phyloP scores from a whole-genome alignment of 1,140 invertebrate species.

The Palaemon carinicauda region DNA sequence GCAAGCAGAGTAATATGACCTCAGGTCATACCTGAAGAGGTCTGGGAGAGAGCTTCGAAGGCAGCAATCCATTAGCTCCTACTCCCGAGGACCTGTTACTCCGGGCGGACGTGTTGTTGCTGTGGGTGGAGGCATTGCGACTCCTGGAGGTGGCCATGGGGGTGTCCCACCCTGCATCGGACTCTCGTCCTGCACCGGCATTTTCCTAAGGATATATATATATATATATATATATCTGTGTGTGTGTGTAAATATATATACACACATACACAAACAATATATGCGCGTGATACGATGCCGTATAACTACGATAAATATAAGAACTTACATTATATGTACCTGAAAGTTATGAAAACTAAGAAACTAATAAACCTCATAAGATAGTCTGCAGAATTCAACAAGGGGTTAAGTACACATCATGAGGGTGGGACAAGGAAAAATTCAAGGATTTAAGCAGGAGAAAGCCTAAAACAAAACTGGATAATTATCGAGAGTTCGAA shows the following conservation, averaged over 20 bases:
- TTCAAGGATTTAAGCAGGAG: no score
- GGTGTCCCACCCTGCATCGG: conserved; percentile 34
- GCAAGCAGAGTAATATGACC: not conserved
- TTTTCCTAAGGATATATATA: not conserved
- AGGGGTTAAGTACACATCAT: not conserved
- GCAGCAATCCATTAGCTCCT: conserved; percentile 38
- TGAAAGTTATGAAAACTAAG: no score
- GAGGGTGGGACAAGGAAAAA: not conserved
- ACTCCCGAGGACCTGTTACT: conserved; percentile 29
- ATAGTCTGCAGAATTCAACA: not conserved
- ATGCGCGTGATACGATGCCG: no score
- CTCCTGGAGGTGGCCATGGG: conserved; percentile 25
- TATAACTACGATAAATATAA: not conserved
- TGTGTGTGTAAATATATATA: not conserved
- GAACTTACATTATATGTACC: not conserved
- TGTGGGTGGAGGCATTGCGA: conserved; percentile 24
- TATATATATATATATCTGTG: not conserved
- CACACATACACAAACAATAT: not conserved
- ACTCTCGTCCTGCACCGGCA: not conserved
- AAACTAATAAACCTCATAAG: not conserved
- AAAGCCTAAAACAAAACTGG: not conserved
- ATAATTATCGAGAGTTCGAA: not conserved
- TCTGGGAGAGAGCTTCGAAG: not conserved
- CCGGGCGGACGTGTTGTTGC: conserved; percentile 40
- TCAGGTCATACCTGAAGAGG: not conserved